Evolutionary conservation across 2,797 vertebrate species (phyloP), one percentile per base, ranked within the genome.

Genomic region (Mastacembelus armatus): DNA sequence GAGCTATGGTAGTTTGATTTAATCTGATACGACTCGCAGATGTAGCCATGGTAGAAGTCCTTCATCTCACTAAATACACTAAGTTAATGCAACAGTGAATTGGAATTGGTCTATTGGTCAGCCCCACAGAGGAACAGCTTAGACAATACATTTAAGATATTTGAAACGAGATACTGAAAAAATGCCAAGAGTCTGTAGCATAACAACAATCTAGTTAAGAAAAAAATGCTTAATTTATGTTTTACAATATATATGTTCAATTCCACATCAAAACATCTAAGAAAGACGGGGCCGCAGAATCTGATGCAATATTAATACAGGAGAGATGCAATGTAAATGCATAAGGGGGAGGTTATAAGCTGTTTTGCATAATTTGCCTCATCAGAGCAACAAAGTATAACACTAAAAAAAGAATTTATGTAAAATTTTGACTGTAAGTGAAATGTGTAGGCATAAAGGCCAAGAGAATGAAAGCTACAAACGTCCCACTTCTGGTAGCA

Each of bases 61-160:
- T 84, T 86, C 74, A 67, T 88, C 80, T 74, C 71, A 64, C 72
- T 85, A 80, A 86, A 85, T 80, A 77, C 80, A 74, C 77, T 84
- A 39, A 33, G 66, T 85, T 82, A 82, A 79, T 80, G 81, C 71
- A 80, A 80, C 78, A 66, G 52, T 81, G 79, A 74, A 79, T 83
- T 87, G 80, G 71, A 78, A 71, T 56, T 78, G 84, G 76, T 83
- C 83, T 69, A 21, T 58, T 74, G 65, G 80, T 58, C 72, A 71
- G 65, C 49, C 79, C 73, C 77, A 79, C 38, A 58, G 63, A 71
- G 35, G 57, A 77, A 59, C 42, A 71, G 71, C 75, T 78, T 45
- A 22, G 39, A 63, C 78, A 77, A 84, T 66, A 70, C 35, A 1
- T n/a, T n/a, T n/a, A n/a, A n/a, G n/a, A n/a, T n/a, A n/a, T n/a